Evolutionary conservation across 2,797 vertebrate genomes (phyloP).

Genomic region (Trematomus bernacchii): DNA sequence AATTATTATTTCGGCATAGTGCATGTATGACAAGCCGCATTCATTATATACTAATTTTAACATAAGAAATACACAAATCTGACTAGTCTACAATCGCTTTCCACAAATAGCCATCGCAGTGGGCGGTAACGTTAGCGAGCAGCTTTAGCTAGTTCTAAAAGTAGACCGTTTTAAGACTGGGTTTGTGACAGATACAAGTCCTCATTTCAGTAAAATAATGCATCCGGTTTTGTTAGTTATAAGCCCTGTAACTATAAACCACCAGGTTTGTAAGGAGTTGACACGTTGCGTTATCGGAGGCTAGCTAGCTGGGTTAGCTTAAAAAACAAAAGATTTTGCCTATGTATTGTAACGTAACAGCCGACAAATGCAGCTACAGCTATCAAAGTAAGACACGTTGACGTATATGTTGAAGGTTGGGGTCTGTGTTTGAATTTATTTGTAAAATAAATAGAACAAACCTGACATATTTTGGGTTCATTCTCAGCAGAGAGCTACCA

Average conservation of each 20-base stretch:
- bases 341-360: too few relatives aligned
- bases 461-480: constrained; percentile 63
- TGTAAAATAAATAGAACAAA: constrained; percentile 28
- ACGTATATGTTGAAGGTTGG: accelerated
- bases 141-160: constrained; percentile 2
- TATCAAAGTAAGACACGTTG: accelerated
- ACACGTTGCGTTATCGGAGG: not conserved
- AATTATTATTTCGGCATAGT: accelerated
- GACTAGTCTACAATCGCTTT: not conserved
- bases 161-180: not conserved
- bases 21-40: not conserved
- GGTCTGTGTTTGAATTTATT: too few relatives aligned
- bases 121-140: constrained; percentile 7
- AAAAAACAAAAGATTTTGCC: constrained; percentile 28
- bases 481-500: constrained; percentile 35
- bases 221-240: not conserved
- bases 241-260: too few relatives aligned
- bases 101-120: not conserved
- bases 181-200: not conserved
- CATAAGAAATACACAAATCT: not conserved
- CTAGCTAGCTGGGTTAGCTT: constrained; percentile 38
- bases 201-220: not conserved
- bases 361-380: not conserved
- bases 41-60: not conserved
- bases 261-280: not conserved